Evolutionary conservation across 2,797 vertebrate genomes (phyloP).

Genomic region (Anguilla marmorata): DNA sequence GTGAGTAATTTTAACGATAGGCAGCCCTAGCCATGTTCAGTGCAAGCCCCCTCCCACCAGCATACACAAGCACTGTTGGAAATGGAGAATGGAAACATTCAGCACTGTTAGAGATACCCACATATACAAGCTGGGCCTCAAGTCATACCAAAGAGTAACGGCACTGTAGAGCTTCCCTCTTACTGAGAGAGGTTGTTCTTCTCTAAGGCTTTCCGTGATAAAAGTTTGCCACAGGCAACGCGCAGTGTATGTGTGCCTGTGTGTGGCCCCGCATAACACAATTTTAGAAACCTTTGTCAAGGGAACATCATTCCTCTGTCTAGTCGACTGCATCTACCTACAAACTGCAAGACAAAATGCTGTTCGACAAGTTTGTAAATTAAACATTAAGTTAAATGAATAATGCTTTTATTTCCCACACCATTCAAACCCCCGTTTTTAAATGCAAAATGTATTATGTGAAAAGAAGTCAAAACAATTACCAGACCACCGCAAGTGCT

Average conservation of each 20-base stretch:
- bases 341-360: not conserved
- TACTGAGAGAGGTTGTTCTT: not conserved
- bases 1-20: not conserved
- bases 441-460: not conserved
- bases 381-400: not conserved
- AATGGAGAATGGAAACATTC: not conserved
- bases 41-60: not conserved
- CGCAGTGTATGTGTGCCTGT: not conserved
- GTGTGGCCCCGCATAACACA: not conserved
- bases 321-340: not conserved
- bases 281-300: not conserved
- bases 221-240: not conserved
- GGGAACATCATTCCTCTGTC: not conserved
- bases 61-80: not conserved
- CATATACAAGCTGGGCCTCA: not conserved
- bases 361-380: not conserved
- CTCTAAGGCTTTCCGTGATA: not conserved
- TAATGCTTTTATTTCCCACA: not conserved
- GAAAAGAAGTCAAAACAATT: slow-evolving; percentile 45
- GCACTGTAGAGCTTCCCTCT: not conserved
- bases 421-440: not conserved
- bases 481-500: slow-evolving; percentile 91
- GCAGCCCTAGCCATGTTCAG: not conserved
- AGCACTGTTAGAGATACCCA: not conserved
- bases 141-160: not conserved